These are phyloP conservation scores for Eumeta japonica DNA, from an alignment of 1,140 invertebrate species.

Conservation along the genomic window DNA sequence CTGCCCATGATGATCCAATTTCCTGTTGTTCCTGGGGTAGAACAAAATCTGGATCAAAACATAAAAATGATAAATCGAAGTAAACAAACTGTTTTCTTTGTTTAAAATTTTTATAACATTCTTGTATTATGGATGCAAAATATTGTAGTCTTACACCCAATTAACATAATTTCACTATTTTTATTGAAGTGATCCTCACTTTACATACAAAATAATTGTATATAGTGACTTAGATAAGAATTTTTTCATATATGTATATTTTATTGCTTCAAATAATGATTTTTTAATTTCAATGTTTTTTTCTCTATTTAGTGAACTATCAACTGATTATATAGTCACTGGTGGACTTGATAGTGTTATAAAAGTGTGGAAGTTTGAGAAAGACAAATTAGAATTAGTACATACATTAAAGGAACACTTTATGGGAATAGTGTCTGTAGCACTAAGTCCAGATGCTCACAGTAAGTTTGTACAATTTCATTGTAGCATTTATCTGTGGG, in stretches of 20 bases:
- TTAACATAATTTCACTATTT: no score
- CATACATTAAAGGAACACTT: slow-evolving; percentile 85
- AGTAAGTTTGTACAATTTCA: slow-evolving; percentile 64
- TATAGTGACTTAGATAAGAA: no score
- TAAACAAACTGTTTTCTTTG: no score
- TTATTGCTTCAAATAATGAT: slow-evolving; percentile 1
- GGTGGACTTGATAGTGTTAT: slow-evolving; percentile 90
- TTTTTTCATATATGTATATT: no score
- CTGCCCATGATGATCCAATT: slow-evolving; percentile 89
- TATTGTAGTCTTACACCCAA: no score
- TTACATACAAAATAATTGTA: no score
- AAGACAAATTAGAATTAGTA: slow-evolving; percentile 74
- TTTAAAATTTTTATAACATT: slow-evolving; percentile 17
- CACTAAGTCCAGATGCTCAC: slow-evolving; percentile 82
- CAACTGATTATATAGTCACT: slow-evolving; percentile 80
- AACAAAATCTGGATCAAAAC: slow-evolving; percentile 56
- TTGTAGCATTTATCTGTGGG: no score
- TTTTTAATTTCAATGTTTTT: slow-evolving; percentile 2
- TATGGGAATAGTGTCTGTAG: slow-evolving; percentile 89
- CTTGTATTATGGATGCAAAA: no score
- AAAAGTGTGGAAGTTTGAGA: slow-evolving; percentile 79
- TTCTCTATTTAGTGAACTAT: slow-evolving; percentile 53
- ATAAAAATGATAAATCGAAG: slow-evolving; percentile 48
- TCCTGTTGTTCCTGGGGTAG: slow-evolving; percentile 87
- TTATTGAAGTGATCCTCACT: slow-evolving; percentile 3